phyloP scores from a whole-genome alignment of 2,888 invertebrate genomes.

The Polyploca ridens region DNA sequence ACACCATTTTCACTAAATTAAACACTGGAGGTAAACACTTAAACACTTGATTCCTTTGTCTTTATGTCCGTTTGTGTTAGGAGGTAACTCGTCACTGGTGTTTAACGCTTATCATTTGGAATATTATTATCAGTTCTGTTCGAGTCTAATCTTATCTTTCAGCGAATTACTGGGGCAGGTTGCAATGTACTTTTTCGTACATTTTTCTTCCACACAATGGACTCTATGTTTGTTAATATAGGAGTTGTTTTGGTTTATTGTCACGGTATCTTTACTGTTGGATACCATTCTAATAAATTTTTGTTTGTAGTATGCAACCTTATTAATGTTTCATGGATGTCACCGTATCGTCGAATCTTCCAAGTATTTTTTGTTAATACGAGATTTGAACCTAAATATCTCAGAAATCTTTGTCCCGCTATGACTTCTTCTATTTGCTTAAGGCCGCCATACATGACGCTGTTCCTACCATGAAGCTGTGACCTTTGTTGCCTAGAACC shows the following conservation, averaged over 20 bases:
- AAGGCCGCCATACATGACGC: too few relatives aligned
- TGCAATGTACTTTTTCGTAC: constrained; percentile 42
- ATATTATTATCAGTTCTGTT: constrained; percentile 64
- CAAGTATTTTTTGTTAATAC: too few relatives aligned
- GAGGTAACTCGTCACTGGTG: constrained; percentile 66
- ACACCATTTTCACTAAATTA: constrained; percentile 87
- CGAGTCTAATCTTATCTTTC: constrained; percentile 74
- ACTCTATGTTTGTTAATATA: constrained; percentile 30
- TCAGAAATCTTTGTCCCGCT: too few relatives aligned
- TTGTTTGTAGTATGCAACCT: constrained; percentile 17
- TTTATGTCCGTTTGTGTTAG: constrained; percentile 64
- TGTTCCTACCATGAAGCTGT: too few relatives aligned
- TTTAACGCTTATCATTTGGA: constrained; percentile 62
- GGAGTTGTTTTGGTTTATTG: constrained; percentile 21
- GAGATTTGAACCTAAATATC: neutral
- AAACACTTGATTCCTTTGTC: constrained; percentile 54
- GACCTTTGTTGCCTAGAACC: too few relatives aligned
- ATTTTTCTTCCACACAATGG: constrained; percentile 21
- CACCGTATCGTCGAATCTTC: neutral
- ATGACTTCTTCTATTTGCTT: too few relatives aligned
- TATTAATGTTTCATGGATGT: neutral
- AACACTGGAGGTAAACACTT: constrained; percentile 31
- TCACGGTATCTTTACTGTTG: constrained; percentile 28
- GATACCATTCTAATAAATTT: constrained; percentile 40
- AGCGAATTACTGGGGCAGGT: constrained; percentile 78